Evolutionary conservation across 2,113 vertebrate genomes (phyloP).

Genomic region (Leptobrachium leishanense): DNA sequence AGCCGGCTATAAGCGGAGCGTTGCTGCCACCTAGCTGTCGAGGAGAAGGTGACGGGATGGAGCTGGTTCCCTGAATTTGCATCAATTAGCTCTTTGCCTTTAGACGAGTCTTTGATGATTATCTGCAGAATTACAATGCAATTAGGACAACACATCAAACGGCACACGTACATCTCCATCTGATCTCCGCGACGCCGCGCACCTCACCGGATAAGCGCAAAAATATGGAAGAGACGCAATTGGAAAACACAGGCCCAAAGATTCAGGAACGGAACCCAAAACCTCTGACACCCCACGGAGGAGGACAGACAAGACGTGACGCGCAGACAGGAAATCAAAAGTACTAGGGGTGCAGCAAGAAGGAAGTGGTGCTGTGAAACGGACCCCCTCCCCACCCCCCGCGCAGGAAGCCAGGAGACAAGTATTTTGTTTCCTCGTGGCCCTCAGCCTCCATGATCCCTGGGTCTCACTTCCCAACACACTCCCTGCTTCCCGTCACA

Average conservation of each 20-base stretch:
- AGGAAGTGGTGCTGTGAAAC: too few relatives aligned
- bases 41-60: neutral
- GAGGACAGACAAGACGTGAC: too few relatives aligned
- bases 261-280: neutral
- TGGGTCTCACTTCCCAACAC: too few relatives aligned
- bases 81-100: constrained; percentile 24
- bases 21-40: constrained; percentile 26
- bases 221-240: neutral
- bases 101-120: constrained; percentile 38
- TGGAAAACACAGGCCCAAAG: neutral
- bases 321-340: too few relatives aligned
- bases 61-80: neutral
- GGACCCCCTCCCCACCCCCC: too few relatives aligned
- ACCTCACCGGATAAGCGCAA: constrained; percentile 17
- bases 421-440: too few relatives aligned
- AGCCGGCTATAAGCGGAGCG: constrained; percentile 1
- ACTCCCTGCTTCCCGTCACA: too few relatives aligned
- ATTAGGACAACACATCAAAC: constrained; percentile 38
- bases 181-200: constrained; percentile 25
- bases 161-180: constrained; percentile 24
- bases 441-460: too few relatives aligned
- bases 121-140: constrained; percentile 47
- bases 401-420: too few relatives aligned
- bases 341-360: too few relatives aligned
- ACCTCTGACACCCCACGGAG: neutral